Evolutionary conservation across 1,140 invertebrate genomes (phyloP), one percentile per base, ranked within the genome.

Genomic region (Bradynema listronoti): DNA sequence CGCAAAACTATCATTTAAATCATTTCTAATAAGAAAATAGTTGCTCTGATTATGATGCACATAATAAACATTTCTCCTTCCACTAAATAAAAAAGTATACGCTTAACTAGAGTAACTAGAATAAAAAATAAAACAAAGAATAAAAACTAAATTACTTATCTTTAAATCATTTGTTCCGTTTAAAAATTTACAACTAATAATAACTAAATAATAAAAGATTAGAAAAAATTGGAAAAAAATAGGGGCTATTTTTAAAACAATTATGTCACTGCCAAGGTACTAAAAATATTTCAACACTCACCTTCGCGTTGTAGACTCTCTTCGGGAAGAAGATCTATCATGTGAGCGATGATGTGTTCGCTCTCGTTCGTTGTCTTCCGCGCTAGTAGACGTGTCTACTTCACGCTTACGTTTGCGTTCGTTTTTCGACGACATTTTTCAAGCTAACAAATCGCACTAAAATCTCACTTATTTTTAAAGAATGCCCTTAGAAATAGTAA

Each of bases 341-440:
- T 50, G 47, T 24, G n/a, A n/a, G n/a, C n/a, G n/a, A n/a, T n/a
- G n/a, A n/a, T n/a, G n/a, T n/a, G n/a, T n/a, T n/a, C 27, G 27
- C 7, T 47, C 45, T 9, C 7, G 29, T 24, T 47, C 22, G 16
- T 25, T 4, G 19, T n/a, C 19, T 24, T 50, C 47, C 5, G 4
- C n/a, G 4, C 27, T 43, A 43, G 42, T 43, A 9, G 22, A 19
- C 9, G 22, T 50, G 47, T 50, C 47, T n/a, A 50, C 16, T 4
- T 50, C 47, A 27, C 47, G 4, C 27, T 50, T 50, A 19, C 47
- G 47, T 29, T 50, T 50, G 3, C 27, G 16, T n/a, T 50, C 47
- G 27, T 50, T 30, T 24, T 50, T 50, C 34, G 47, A 50, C 16
- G 47, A 50, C 47, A 50, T 50, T n/a, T n/a, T 50, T 19, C 16